Conservation (phyloP, 2,113 vertebrate genomes). For the Anthoscopus minutus region DNA sequence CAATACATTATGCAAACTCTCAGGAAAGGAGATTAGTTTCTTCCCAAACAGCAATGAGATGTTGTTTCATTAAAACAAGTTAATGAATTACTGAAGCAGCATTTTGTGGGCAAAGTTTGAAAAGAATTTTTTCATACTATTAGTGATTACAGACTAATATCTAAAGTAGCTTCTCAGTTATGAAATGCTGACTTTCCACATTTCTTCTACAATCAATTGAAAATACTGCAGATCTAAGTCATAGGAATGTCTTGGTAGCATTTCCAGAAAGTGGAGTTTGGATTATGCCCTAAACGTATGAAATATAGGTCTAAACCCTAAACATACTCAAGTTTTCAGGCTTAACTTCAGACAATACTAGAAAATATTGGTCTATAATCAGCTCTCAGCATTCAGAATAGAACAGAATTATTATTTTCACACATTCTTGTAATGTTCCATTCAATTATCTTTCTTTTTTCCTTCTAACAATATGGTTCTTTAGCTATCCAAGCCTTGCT, state of each 20-base stretch:
- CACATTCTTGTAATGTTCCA: not conserved
- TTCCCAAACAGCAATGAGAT: conserved; percentile 9
- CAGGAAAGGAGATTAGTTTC: conserved; percentile 22
- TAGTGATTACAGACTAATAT: not conserved
- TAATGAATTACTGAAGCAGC: conserved; percentile 47
- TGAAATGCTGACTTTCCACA: not conserved
- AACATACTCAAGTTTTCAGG: not conserved
- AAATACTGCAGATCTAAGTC: not conserved
- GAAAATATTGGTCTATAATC: not conserved
- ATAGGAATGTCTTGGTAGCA: not conserved
- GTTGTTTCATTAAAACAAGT: conserved; percentile 27
- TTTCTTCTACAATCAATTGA: not conserved
- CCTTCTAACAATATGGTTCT: not conserved
- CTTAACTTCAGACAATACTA: not conserved
- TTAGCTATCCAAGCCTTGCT: not conserved
- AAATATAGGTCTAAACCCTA: not conserved
- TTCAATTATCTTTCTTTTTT: not conserved
- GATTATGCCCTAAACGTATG: not conserved
- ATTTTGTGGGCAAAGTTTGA: conserved; percentile 1
- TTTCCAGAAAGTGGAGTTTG: not conserved
- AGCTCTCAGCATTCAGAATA: not conserved
- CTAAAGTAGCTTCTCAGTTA: not conserved
- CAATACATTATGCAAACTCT: conserved; percentile 27
- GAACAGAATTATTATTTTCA: not conserved
- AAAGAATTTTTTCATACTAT: not conserved